Evolutionary conservation across 2,797 vertebrate species (phyloP).

Genomic region (Coilia nasus): DNA sequence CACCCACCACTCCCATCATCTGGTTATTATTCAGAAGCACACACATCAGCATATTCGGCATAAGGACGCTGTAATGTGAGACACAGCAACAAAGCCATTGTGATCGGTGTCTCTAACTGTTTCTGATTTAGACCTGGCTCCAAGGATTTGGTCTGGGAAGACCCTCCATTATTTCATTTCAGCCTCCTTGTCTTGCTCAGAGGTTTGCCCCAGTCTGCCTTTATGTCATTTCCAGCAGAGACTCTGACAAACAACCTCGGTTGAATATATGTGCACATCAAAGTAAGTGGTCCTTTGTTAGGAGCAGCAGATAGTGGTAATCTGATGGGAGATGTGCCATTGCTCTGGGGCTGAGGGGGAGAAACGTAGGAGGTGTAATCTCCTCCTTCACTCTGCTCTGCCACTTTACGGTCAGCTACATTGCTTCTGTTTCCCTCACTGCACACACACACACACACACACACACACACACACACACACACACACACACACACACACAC

Average conservation of each 20-base stretch:
- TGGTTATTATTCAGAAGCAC: background rate
- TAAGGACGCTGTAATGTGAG: background rate
- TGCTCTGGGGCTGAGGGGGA: background rate
- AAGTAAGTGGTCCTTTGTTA: constrained; percentile 4
- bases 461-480: background rate
- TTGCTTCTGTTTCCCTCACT: background rate
- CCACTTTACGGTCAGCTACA: constrained; percentile 2
- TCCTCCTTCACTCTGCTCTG: background rate
- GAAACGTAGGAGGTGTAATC: constrained; percentile 3
- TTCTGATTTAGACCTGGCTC: background rate
- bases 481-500: background rate
- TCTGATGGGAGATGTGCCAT: constrained; percentile 4
- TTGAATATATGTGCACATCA: background rate
- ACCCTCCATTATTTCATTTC: background rate
- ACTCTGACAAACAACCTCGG: background rate
- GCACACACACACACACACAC: constrained; percentile 1
- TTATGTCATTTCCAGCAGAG: background rate
- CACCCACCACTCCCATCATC: background rate
- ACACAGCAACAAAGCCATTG: background rate
- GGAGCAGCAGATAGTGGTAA: background rate
- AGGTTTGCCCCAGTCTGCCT: background rate
- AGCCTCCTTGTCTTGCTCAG: background rate
- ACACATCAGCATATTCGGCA: background rate
- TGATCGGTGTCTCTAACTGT: background rate
- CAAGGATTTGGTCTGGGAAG: background rate